These are phyloP conservation scores for Ruditapes philippinarum DNA, from an alignment of 1,140 invertebrate genomes.

Conservation along the genomic window DNA sequence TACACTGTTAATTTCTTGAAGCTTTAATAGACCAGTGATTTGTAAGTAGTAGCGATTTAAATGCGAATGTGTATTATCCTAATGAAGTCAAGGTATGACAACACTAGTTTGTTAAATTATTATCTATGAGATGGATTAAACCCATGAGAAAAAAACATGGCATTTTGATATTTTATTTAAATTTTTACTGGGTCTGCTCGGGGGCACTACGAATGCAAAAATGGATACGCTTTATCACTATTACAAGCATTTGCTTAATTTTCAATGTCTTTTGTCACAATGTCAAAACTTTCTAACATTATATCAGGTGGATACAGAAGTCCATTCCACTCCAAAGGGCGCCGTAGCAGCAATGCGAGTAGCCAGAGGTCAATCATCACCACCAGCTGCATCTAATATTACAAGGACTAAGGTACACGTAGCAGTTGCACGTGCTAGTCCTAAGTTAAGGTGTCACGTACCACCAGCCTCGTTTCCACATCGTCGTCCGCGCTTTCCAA, in stretches of 20 bases:
- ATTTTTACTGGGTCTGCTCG: conserved; percentile 46
- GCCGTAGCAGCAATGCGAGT: conserved; percentile 45
- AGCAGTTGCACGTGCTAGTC: conserved; percentile 63
- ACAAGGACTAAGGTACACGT: conserved; percentile 54
- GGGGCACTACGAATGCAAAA: conserved; percentile 63
- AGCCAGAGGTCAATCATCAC: conserved; percentile 49
- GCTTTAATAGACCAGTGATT: background rate
- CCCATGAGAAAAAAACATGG: conserved; percentile 70
- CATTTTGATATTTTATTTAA: conserved; percentile 6
- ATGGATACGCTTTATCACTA: background rate
- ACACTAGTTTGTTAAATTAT: background rate
- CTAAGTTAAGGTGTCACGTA: conserved; percentile 54
- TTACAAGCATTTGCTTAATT: conserved; percentile 27
- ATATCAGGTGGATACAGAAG: conserved; percentile 59
- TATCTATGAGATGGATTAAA: background rate
- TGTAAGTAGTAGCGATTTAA: background rate
- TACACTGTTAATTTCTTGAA: conserved; percentile 20
- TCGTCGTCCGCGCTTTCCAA: conserved; percentile 33
- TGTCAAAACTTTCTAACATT: conserved; percentile 48
- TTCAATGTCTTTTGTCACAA: conserved; percentile 31
- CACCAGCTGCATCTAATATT: conserved; percentile 30
- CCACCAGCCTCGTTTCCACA: conserved; percentile 65
- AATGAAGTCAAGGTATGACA: background rate
- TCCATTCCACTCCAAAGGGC: conserved; percentile 58
- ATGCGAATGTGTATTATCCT: conserved; percentile 12